Evolutionary conservation across 2,797 vertebrate genomes (phyloP), one percentile per base, ranked within the genome.

Genomic region (Pseudopleuronectes americanus): DNA sequence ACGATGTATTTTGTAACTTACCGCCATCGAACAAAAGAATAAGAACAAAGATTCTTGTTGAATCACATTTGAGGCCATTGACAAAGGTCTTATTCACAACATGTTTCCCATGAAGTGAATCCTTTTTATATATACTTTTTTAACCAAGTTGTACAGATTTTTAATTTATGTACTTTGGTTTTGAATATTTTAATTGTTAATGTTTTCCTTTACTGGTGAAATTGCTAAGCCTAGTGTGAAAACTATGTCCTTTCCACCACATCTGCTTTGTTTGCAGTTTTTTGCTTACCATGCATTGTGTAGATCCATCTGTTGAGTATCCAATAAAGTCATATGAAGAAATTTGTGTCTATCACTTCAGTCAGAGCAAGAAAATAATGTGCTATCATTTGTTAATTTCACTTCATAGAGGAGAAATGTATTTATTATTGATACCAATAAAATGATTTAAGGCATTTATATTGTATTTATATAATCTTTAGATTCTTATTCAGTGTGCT

Each of bases 101-200:
- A 22, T 65, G 13, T 83, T 51, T 60, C 57, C n/a, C 56, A 69
- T 47, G 13, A 81, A 60, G 41, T 80, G 68, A 82, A 90, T 81
- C 79, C 84, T 85, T 87, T 89, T 68, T 81, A 89, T 89, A 86
- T 85, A 77, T 87, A 79, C 85, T 90, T 90, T 80, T 53, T 80
- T 91, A 89, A 92, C 88, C 71, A 60, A 94, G 90, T 93, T 96
- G 92, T 96, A 96, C 92, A 95, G 92, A 93, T 89, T 80, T 96
- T 91, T 97, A 96, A 96, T 96, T 97, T 96, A 97, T 93, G 81
- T 95, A 92, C 94, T 93, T 93, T 91, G 85, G 87, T 93, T 45
- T 91, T 93, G 88, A 87, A 93, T 33, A 91, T 89, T 66, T 84
- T 89, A 93, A 90, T 93, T 95, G 80, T 88, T 89, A n/a, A 93